These are phyloP conservation scores for Steatornis caripensis DNA, from an alignment of 2,113 vertebrate species.

Conservation along the genomic window DNA sequence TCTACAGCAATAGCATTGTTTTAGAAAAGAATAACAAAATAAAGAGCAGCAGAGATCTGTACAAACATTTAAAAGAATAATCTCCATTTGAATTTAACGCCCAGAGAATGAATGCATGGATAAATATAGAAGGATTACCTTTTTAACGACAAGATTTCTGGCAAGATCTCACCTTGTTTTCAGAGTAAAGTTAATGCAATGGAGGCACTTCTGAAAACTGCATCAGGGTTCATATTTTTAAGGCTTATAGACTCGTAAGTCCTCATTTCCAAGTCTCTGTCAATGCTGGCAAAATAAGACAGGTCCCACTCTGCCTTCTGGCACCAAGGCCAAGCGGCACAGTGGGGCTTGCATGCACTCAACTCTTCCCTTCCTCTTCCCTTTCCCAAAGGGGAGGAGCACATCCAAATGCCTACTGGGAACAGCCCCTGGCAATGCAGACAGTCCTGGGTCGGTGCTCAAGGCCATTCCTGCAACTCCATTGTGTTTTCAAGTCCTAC, in stretches of 20 bases:
- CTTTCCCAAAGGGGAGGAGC: neutral
- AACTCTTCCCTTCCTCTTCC: neutral
- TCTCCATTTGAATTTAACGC: neutral
- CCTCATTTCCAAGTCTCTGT: neutral
- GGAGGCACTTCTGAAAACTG: neutral
- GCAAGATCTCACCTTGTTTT: neutral
- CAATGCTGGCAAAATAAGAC: neutral
- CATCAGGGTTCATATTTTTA: neutral
- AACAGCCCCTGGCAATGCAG: neutral
- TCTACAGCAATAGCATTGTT: neutral
- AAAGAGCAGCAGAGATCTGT: neutral
- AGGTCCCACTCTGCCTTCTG: neutral
- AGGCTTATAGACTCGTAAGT: neutral
- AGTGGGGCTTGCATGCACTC: neutral
- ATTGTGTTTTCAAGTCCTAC: neutral
- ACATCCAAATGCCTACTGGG: neutral
- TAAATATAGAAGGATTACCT: neutral
- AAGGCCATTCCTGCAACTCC: neutral
- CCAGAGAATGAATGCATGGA: neutral
- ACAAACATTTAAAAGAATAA: neutral
- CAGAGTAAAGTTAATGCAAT: neutral
- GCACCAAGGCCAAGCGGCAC: fast-evolving
- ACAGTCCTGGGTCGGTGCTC: fast-evolving
- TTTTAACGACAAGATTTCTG: neutral
- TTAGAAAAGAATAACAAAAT: conserved; percentile 24